A percentile compares a stretch with the other conserved stretches of the same genome.
phyloP scores from a whole-genome alignment of 2,888 invertebrate genomes.

The Eretmocerus hayati region DNA sequence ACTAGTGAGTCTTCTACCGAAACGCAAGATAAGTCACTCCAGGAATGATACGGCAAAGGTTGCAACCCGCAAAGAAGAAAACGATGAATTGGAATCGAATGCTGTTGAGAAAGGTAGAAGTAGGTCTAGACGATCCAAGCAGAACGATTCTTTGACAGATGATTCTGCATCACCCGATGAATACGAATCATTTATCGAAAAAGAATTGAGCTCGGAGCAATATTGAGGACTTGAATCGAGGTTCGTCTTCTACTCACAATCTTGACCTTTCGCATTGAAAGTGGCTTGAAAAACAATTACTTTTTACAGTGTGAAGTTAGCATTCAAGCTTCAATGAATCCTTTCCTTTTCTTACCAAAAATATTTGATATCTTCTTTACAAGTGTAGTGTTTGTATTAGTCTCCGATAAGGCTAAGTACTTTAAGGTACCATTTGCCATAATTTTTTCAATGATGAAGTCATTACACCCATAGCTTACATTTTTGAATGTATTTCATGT shows the following conservation, averaged over 20 bases:
- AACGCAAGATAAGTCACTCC: conserved; percentile 22
- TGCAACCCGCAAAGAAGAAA: background rate
- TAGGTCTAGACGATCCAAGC: background rate
- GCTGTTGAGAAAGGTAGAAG: background rate
- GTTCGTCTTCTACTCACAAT: too few relatives aligned
- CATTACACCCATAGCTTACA: too few relatives aligned
- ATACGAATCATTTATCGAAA: background rate
- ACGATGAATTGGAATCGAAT: background rate
- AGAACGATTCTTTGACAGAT: background rate
- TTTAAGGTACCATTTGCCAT: too few relatives aligned
- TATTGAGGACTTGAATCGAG: too few relatives aligned
- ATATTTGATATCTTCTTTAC: conserved; percentile 7
- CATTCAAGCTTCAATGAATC: conserved; percentile 5
- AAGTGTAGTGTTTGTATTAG: too few relatives aligned
- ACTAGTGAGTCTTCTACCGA: conserved; percentile 25
- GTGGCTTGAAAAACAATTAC: too few relatives aligned
- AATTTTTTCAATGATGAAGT: too few relatives aligned
- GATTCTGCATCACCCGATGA: background rate
- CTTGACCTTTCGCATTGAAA: too few relatives aligned
- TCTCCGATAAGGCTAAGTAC: too few relatives aligned
- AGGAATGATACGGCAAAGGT: conserved; percentile 16
- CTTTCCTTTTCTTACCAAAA: conserved; percentile 14
- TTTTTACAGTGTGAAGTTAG: conserved; percentile 3
- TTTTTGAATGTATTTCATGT: too few relatives aligned
- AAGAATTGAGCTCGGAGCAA: background rate